Base-by-base conservation (phyloP, 2,888 invertebrate genomes). In the Syrphus vitripennis region DNA sequence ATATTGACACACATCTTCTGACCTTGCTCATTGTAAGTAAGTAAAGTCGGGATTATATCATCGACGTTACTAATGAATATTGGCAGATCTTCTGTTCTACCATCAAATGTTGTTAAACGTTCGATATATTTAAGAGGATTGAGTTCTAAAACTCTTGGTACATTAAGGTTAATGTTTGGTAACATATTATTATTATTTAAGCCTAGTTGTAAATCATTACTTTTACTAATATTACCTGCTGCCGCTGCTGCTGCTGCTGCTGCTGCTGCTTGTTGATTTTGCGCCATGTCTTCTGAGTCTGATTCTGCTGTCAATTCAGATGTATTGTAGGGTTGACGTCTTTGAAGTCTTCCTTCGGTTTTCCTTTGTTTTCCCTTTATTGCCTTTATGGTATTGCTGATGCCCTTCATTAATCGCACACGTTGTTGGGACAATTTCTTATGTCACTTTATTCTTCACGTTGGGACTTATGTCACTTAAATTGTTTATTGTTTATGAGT, bases 71-170 rank as follows among this genome's bases (percentile, higher is more conserved):
- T 48, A 7, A 45, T 50, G 19, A 77, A 70, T 19, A 70, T 69
- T 69, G 69, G 50, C 3, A 78, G 53, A 21, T 78, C 78, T 40
- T 78, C 70, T 31, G 40, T 70, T 29, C 59, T 61, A 9, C 78
- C 70, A 37, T 78, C 69, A 55, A 77, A 67, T 31, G 31, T 34
- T 29, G 45, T 16, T 42, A 67, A 26, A 21, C 67, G 42, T 45
- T 77, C 67, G 24, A 77, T 26, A 48, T 59, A 70, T 19, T 45
- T 57, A 16, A 67, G 34, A 31, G 69, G 76, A 59, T 77, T 70
- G 29, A 70, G 37, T 63, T 57, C 55, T 57, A 57, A 31, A 5
- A 31, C 31, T 57, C 16, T 57, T 16, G 29, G 31, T 29, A 16
- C 31, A 29, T 16, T 55, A 26, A 55, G n/a, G 26, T 55, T 55